phyloP scores from a whole-genome alignment of 2,888 invertebrate species.

The Agapetus fuscipes region DNA sequence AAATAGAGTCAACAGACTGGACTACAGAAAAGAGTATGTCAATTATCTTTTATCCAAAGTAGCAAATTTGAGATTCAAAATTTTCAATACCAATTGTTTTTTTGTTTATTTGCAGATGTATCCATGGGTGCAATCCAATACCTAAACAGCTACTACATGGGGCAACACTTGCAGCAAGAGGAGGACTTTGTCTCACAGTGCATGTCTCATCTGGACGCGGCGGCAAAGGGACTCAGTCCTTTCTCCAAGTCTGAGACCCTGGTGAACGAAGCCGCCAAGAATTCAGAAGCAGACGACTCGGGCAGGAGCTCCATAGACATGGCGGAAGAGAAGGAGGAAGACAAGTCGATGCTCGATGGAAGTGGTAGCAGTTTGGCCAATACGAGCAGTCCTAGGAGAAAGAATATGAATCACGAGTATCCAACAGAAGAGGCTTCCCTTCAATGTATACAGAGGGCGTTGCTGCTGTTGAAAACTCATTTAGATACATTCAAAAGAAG shows the following conservation, averaged over 20 bases:
- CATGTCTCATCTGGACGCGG: slow-evolving; percentile 83
- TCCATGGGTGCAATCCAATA: slow-evolving; percentile 93
- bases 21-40: too few species aligned
- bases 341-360: background rate
- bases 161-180: slow-evolving; percentile 81
- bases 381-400: slow-evolving; percentile 9
- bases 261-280: slow-evolving; percentile 16
- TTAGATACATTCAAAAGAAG: slow-evolving; percentile 82
- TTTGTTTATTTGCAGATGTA: slow-evolving; percentile 56
- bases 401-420: slow-evolving; percentile 36
- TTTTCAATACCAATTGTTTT: too few species aligned
- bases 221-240: slow-evolving; percentile 59
- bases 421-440: slow-evolving; percentile 69
- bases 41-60: too few species aligned
- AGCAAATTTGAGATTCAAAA: too few species aligned
- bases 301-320: background rate
- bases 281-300: slow-evolving; percentile 30
- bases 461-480: slow-evolving; percentile 82
- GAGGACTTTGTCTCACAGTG: slow-evolving; percentile 89
- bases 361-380: background rate
- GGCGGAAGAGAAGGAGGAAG: background rate
- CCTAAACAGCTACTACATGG: slow-evolving; percentile 89
- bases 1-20: too few species aligned
- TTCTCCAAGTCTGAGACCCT: slow-evolving; percentile 18
- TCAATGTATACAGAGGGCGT: slow-evolving; percentile 81